Evolutionary conservation across 2,113 vertebrate genomes (phyloP), one percentile per base, ranked within the genome.

Genomic region (Megatriorchis doriae): DNA sequence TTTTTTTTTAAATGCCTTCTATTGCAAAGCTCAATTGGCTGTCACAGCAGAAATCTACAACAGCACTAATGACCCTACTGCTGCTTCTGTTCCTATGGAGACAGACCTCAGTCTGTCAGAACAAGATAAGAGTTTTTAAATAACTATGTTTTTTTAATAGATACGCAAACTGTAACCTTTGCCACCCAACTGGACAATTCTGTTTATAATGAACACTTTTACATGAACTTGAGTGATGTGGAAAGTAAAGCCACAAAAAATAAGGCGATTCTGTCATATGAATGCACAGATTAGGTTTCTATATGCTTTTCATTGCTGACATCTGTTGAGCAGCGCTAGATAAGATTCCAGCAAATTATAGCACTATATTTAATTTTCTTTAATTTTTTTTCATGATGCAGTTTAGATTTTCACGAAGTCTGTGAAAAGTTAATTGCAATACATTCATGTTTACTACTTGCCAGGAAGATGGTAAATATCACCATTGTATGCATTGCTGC

Each of bases 91-190:
- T 92, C 82, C 94, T 85, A 85, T 29, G 61, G 86, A 88, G 79
- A 96, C 68, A 93, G 78, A 81, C 21, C 52, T 94, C 74, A 36
- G 63, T n/a, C 78, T 59, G 27, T 43, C 73, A 61, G 72, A 96
- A 86, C 19, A 91, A 87, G 77, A 14, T 40, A 59, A 89, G 52
- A 66, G 16, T 18, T 95, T 86, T 89, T 59, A 84, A 94, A 65
- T 59, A 56, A 29, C 40, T 0, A 0, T 23, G 19, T 0, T 13
- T 86, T 89, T 89, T 73, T 14, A 90, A 81, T 2, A 70, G 36
- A 81, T 66, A 40, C 10, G 4, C 45, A 73, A 85, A 68, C 42
- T 70, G 36, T 70, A 91, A 81, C 52, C 55, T 81, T 42, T 65
- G 45, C 36, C 42, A 88, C 50, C 38, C 47, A 79, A 18, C 0